Conservation (phyloP, 1,140 invertebrate genomes). For the Polyergus mexicanus region DNA sequence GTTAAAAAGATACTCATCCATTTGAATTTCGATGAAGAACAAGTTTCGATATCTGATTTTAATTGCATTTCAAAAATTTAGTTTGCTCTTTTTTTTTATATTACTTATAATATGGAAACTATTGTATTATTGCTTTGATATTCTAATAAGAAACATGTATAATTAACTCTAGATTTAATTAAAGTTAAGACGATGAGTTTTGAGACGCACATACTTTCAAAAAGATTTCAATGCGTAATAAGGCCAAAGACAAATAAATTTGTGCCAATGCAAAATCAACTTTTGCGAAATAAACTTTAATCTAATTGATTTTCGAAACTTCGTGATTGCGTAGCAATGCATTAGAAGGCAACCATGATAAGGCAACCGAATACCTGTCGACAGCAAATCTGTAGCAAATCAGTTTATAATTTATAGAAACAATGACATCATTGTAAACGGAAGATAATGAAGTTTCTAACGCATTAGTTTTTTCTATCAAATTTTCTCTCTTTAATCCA, state of each 20-base stretch:
- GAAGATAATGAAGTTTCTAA: not conserved
- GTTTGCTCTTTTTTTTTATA: not conserved
- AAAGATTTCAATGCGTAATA: slow-evolving; percentile 10
- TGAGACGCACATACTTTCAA: not conserved
- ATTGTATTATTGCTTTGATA: not conserved
- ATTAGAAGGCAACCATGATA: not conserved
- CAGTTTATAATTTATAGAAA: not conserved
- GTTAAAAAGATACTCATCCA: not conserved
- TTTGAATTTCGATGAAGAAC: not conserved
- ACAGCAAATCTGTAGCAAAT: not conserved
- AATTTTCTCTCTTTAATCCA: slow-evolving; percentile 36
- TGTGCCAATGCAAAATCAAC: not conserved
- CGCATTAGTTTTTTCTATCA: slow-evolving; percentile 15
- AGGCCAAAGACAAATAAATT: not conserved
- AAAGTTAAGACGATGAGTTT: slow-evolving; percentile 28
- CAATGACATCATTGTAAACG: not conserved
- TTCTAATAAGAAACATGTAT: not conserved
- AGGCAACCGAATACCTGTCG: not conserved
- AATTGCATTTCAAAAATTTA: slow-evolving; percentile 8
- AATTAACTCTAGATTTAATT: slow-evolving; percentile 36
- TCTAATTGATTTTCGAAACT: slow-evolving; percentile 35
- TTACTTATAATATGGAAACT: not conserved
- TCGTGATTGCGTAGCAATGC: not conserved
- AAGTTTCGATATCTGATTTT: slow-evolving; percentile 13
- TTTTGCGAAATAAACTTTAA: not conserved